These are phyloP conservation scores for Hycleus cichorii DNA, from an alignment of 1,140 invertebrate species.

Conservation along the genomic window DNA sequence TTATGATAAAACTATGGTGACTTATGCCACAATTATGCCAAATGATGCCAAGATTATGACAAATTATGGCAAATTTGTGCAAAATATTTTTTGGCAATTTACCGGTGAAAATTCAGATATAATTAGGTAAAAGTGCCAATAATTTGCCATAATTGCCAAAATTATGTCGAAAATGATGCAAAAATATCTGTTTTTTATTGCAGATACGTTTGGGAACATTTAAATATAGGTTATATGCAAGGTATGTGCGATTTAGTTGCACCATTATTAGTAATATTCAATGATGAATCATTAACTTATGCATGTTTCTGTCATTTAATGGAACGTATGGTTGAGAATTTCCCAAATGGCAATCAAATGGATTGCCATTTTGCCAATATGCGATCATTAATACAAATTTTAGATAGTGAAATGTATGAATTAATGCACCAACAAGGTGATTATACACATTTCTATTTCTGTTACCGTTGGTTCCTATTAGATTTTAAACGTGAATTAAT, in stretches of 20 bases:
- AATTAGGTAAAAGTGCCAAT: too few species aligned
- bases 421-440: slow-evolving; percentile 91
- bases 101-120: too few species aligned
- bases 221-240: slow-evolving; percentile 84
- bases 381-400: slow-evolving; percentile 77
- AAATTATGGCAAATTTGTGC: too few species aligned
- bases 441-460: slow-evolving; percentile 96
- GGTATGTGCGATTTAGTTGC: slow-evolving; percentile 95
- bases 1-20: too few species aligned
- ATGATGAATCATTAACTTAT: slow-evolving; percentile 88
- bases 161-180: too few species aligned
- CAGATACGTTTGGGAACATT: slow-evolving; percentile 89
- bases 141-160: too few species aligned
- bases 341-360: slow-evolving; percentile 89
- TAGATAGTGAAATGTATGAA: slow-evolving; percentile 90
- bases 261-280: slow-evolving; percentile 84
- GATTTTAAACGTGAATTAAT: slow-evolving; percentile 74
- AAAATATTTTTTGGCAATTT: too few species aligned
- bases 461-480: slow-evolving; percentile 85
- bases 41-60: too few species aligned
- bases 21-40: too few species aligned
- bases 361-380: slow-evolving; percentile 93
- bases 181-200: slow-evolving; percentile 14
- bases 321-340: slow-evolving; percentile 84
- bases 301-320: slow-evolving; percentile 87